These are phyloP conservation scores for Coregonus sp. DNA, from an alignment of 2,797 vertebrate genomes.

Conservation along the genomic window DNA sequence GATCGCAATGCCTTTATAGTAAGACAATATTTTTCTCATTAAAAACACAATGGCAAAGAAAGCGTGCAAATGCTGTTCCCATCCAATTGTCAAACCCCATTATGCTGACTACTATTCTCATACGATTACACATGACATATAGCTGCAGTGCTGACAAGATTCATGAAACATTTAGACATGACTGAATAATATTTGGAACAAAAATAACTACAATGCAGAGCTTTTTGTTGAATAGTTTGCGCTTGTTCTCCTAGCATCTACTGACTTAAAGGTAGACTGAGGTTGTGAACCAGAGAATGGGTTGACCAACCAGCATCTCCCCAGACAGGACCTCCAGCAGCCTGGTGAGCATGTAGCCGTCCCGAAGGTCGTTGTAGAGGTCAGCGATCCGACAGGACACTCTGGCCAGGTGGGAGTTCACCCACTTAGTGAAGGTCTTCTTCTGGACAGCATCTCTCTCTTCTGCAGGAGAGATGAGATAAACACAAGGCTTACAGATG, in stretches of 20 bases:
- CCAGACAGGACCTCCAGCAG: slow-evolving; percentile 93
- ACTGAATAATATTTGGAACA: slow-evolving; percentile 3
- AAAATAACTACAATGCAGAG: neutral
- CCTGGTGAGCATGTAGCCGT: slow-evolving; percentile 89
- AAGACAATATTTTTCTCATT: too few species aligned
- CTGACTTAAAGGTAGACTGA: neutral
- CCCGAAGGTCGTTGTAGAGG: slow-evolving; percentile 88
- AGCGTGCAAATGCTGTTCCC: too few species aligned
- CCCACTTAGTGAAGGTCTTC: slow-evolving; percentile 96
- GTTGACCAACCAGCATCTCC: slow-evolving; percentile 82
- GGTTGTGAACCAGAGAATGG: neutral
- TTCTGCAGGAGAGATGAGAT: slow-evolving; percentile 66
- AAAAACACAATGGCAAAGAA: too few species aligned
- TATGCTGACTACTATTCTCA: neutral
- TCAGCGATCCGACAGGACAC: slow-evolving; percentile 88
- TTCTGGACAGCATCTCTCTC: slow-evolving; percentile 94
- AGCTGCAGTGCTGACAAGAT: slow-evolving; percentile 3
- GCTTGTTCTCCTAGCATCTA: neutral
- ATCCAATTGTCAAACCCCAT: neutral
- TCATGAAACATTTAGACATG: slow-evolving; percentile 1
- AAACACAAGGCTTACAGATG: neutral
- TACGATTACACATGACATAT: neutral
- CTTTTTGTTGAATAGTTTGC: neutral
- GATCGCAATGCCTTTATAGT: too few species aligned
- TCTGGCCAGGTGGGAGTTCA: slow-evolving; percentile 87